Conservation (phyloP, 2,113 vertebrate genomes). For the Hyaena hyaena region DNA sequence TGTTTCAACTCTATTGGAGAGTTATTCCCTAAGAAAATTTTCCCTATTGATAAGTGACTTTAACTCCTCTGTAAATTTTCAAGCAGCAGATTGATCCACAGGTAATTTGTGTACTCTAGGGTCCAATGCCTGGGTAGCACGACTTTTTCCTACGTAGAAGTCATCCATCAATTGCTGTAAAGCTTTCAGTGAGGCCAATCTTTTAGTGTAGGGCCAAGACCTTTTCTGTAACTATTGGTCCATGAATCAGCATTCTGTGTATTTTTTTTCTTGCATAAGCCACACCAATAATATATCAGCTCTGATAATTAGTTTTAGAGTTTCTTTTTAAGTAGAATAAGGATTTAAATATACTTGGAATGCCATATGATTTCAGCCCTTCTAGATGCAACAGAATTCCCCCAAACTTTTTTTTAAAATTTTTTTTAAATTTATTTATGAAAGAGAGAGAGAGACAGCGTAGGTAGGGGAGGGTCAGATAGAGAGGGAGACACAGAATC, state of each 20-base stretch:
- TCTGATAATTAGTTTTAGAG: background rate
- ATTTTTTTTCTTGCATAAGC: conserved; percentile 41
- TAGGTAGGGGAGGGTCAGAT: too few species aligned
- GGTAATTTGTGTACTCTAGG: background rate
- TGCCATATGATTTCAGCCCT: background rate
- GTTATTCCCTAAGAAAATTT: background rate
- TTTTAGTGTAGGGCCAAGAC: background rate
- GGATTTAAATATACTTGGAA: background rate
- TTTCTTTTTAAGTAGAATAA: conserved; percentile 45
- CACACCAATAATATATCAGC: background rate
- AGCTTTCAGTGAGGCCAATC: background rate
- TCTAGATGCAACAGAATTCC: background rate
- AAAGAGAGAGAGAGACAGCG: too few species aligned
- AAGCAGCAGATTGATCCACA: conserved; percentile 9
- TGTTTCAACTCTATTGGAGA: background rate
- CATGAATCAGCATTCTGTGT: background rate
- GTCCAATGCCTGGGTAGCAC: background rate
- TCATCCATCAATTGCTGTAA: background rate
- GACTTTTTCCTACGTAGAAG: background rate
- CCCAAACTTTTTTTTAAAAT: background rate
- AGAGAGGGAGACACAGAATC: too few species aligned
- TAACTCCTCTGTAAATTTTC: conserved; percentile 8
- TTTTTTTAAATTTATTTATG: too few species aligned
- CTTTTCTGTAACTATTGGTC: background rate
- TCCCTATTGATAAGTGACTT: conserved; percentile 25